phyloP scores from a whole-genome alignment of 2,113 vertebrate species.

The Coracopsis vasa region DNA sequence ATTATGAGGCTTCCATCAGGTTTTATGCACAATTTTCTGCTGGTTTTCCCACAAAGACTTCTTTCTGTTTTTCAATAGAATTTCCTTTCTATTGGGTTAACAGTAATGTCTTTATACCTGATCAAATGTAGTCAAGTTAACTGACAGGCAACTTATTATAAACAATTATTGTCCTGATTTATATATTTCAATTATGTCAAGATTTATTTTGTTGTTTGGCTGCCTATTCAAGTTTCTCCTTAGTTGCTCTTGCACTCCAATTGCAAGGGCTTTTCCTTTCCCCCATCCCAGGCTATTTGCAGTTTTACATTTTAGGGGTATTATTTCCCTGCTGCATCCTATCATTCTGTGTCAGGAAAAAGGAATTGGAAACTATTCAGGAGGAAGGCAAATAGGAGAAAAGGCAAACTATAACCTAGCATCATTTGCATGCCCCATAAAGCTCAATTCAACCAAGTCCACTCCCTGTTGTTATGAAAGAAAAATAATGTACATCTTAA shows the following conservation, averaged over 20 bases:
- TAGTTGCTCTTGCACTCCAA: not conserved
- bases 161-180: conserved; percentile 52
- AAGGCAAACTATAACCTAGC: not conserved
- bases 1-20: conserved; percentile 75
- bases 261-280: not conserved
- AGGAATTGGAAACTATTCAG: not conserved
- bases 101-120: conserved; percentile 56
- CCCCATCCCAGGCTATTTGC: not conserved
- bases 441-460: not conserved
- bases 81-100: conserved; percentile 62
- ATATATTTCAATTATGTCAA: conserved; percentile 19
- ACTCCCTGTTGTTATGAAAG: conserved; percentile 22
- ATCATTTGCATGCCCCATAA: not conserved
- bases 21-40: conserved; percentile 67
- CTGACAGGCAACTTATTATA: conserved; percentile 56
- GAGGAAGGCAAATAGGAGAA: not conserved
- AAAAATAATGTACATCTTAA: conserved; percentile 61
- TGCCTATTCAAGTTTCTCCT: not conserved
- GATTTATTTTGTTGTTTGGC: not conserved
- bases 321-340: not conserved
- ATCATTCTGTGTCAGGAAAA: not conserved
- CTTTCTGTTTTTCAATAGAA: conserved; percentile 69
- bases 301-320: not conserved
- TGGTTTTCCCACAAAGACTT: conserved; percentile 66
- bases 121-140: conserved; percentile 7